phyloP scores from a whole-genome alignment of 2,113 vertebrate species.

The Barnardius zonarius region DNA sequence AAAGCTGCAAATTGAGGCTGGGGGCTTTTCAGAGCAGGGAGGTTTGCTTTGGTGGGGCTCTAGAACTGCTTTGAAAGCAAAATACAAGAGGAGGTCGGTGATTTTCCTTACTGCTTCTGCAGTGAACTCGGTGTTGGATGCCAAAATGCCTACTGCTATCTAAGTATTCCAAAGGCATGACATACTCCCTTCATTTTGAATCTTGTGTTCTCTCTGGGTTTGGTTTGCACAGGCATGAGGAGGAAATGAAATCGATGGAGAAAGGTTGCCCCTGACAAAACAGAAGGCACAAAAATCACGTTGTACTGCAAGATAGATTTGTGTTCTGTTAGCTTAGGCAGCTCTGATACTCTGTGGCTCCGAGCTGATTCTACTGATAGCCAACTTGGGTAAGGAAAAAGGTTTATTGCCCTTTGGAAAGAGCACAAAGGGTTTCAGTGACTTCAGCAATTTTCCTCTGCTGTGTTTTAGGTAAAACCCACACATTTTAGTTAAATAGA shows the following conservation, averaged over 20 bases:
- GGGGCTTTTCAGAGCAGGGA: conserved; percentile 35
- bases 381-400: neutral
- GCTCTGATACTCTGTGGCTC: neutral
- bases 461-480: neutral
- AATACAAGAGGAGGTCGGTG: neutral
- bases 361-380: conserved; percentile 24
- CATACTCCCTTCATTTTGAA: neutral
- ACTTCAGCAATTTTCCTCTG: neutral
- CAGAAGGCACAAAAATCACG: neutral
- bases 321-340: conserved; percentile 27
- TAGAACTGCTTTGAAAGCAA: conserved; percentile 50
- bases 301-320: conserved; percentile 8
- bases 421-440: conserved; percentile 29
- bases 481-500: neutral
- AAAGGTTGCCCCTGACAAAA: neutral
- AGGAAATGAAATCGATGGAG: conserved; percentile 1
- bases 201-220: neutral
- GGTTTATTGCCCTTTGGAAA: conserved; percentile 27
- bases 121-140: conserved; percentile 14
- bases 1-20: conserved; percentile 34
- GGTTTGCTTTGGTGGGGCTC: neutral
- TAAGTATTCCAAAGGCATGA: conserved; percentile 14
- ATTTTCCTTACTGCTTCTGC: conserved; percentile 41
- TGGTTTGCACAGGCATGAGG: neutral
- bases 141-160: neutral